Evolutionary conservation across 2,113 vertebrate genomes (phyloP).

Genomic region (Stigmatopora nigra): DNA sequence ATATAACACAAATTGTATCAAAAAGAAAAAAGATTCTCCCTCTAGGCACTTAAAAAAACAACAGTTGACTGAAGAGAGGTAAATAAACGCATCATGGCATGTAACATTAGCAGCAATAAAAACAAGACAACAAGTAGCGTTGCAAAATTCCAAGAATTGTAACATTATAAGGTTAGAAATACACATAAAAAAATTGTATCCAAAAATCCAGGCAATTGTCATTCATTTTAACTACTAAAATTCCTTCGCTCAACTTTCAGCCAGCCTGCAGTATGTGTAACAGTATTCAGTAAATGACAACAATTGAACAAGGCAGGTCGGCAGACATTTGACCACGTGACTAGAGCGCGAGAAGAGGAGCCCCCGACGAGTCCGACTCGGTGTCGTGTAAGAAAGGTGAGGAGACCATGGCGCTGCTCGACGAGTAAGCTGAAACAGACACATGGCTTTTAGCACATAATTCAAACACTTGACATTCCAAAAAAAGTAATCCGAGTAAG

Average conservation of each 20-base stretch:
- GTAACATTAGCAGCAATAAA: slow-evolving; percentile 21
- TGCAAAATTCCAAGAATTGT: background rate
- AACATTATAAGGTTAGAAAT: background rate
- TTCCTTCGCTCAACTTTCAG: background rate
- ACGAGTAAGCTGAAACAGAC: slow-evolving; percentile 50
- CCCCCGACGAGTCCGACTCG: slow-evolving; percentile 85
- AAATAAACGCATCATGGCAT: slow-evolving; percentile 20
- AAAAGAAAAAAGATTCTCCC: slow-evolving; percentile 13
- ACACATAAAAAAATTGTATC: background rate
- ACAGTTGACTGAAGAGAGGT: background rate
- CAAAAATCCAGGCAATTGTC: background rate
- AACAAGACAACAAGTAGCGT: background rate
- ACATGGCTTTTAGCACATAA: background rate
- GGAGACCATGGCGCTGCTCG: slow-evolving; percentile 71
- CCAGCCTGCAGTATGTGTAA: slow-evolving; percentile 37
- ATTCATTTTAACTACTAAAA: background rate
- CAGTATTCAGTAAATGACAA: slow-evolving; percentile 26
- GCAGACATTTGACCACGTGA: background rate
- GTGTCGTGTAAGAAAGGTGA: slow-evolving; percentile 80
- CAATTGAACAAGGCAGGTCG: background rate
- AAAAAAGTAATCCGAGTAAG: background rate
- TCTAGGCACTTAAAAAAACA: background rate
- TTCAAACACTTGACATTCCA: background rate
- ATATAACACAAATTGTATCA: slow-evolving; percentile 34
- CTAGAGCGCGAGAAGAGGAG: slow-evolving; percentile 79